Percentiles rank a stretch among this genome's conserved stretches.
Evolutionary conservation across 2,797 vertebrate species (phyloP).

Genomic region (Cottoperca gobio): DNA sequence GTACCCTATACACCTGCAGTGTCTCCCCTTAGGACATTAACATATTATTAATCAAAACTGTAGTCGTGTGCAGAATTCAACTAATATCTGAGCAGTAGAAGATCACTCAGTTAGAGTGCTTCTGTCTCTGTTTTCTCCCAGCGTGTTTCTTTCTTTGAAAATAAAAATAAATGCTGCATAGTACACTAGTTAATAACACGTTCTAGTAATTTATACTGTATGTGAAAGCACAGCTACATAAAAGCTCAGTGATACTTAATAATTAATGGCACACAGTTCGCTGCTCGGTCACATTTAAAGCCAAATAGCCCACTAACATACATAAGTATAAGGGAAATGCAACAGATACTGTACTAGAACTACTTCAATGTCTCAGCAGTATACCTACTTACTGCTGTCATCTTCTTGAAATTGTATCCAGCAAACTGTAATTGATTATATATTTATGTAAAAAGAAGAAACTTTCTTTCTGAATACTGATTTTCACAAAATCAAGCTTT

Average conservation of each 20-base stretch:
- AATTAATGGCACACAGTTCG: constrained; percentile 1
- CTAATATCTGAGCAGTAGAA: not conserved
- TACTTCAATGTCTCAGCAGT: not conserved
- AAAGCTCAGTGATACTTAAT: constrained; percentile 7
- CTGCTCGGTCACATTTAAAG: not conserved
- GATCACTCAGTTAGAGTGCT: not conserved
- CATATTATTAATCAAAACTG: too few relatives aligned
- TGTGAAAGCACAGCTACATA: not conserved
- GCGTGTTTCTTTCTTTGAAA: too few relatives aligned
- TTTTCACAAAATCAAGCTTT: not conserved
- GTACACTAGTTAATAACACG: not conserved
- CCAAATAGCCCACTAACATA: not conserved
- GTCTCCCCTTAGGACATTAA: too few relatives aligned
- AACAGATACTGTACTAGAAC: not conserved
- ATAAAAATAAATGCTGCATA: not conserved
- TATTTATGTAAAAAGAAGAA: not conserved
- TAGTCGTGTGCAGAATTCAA: not conserved
- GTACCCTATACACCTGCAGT: too few relatives aligned
- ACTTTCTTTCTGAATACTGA: not conserved
- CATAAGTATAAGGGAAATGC: not conserved
- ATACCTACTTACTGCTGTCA: not conserved
- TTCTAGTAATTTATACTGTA: not conserved
- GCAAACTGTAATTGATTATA: not conserved
- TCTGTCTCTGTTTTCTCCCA: too few relatives aligned
- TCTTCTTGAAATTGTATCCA: not conserved